Evolutionary conservation across 2,888 invertebrate species (phyloP), one percentile per base, ranked within the genome.

Genomic region (Dromius quadrimaculatus): DNA sequence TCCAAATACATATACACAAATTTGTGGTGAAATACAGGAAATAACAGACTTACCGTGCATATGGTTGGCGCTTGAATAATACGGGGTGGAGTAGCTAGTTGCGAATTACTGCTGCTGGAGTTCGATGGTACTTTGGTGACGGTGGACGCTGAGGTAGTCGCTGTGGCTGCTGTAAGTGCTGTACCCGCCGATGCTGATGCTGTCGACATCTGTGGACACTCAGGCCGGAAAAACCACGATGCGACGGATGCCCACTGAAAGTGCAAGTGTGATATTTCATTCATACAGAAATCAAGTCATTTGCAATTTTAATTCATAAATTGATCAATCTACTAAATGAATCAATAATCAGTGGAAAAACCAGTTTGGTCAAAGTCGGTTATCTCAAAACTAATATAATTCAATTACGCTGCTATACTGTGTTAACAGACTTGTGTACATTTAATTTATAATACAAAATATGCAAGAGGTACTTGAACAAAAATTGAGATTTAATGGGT

Each of bases 211-310:
- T 79, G 74, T 32, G 78, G 77, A 74, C 76, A 76, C 72, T 83
- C 82, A 73, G 82, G 82, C 71, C 83, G 77, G 76, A 83, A 81
- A 75, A 83, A 84, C 84, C 83, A 84, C 72, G 84, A 84, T 73
- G 84, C 83, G 72, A 83, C 83, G 69, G 83, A 84, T 72, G 84
- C 82, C 84, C 84, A 84, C 84, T 84, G 79, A 11, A 59, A 50
- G 11, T 23, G 13, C 5, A 50, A 20, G 9, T 9, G 36, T n/a
- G 38, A n/a, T 38, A 38, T 38, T 38, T 38, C 9, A 38, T 38
- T n/a, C 5, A 32, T 32, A 32, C 32, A 32, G 32, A 32, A 59
- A 19, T 15, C 9, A 57, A 57, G 11, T 57, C 32, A 57, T 57
- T 57, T 57, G 28, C 32, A 57, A 57, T 57, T 57, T 57, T 57